Base-by-base conservation (phyloP, 2,888 invertebrate species). In the Tuberolachnus salignus region DNA sequence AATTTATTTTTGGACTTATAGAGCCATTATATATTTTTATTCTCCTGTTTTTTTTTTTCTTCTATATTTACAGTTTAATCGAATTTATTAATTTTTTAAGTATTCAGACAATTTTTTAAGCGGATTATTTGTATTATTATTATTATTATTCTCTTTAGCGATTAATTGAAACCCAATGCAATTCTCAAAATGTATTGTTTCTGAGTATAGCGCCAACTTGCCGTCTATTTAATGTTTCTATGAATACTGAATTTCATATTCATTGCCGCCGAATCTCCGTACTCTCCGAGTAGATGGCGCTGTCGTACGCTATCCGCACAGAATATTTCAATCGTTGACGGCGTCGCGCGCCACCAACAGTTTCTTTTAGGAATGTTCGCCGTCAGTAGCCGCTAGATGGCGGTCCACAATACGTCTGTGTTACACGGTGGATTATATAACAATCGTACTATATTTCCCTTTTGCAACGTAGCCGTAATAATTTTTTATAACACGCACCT, bases 211-310 rank as follows among this genome's bases (percentile, higher is more conserved):
- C 49, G 72, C 26, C 19, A 51, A 59, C 13, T 1, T 3, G 10
- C 10, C 14, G 0, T 51, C n/a, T 10, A 16, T 51, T 11, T 34
- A 1, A 4, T 16, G 10, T 49, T 34, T 51, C 72, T 63, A 42
- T 34, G 26, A 61, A 61, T 51, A 72, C 34, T 6, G 3, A 9
- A 69, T 2, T 0, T 11, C 2, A 49, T 11, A n/a, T 10, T 51
- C 10, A 1, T 13, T 49, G 10, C 1, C 2, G 10, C 1, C 2
- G 1, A 11, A 10, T 1, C 9, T 53, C 19, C 11, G 23, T 59
- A 16, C 23, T 46, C 1, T n/a, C n/a, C n/a, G n/a, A 3, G 26
- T 63, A 73, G 73, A 73, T 73, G 21, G 73, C 73, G 63, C 19
- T 51, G 51, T 34, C 10, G 34, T 63, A 4, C 3, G 16, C 2